These are phyloP conservation scores for Podabrus alpinus DNA, from an alignment of 2,888 invertebrate genomes.

Conservation along the genomic window DNA sequence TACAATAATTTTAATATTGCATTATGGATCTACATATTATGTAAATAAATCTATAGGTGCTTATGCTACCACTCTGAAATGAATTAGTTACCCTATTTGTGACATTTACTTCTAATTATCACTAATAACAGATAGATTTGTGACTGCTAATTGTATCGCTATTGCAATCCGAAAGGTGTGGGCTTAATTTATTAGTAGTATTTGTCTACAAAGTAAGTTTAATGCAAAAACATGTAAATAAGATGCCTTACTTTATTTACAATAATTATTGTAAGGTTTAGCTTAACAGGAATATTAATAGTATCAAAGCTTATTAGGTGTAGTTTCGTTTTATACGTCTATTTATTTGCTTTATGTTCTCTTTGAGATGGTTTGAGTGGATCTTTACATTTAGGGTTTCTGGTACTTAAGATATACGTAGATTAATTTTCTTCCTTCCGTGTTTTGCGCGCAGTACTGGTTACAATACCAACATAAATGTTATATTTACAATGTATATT, in stretches of 20 bases:
- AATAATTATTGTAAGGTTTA: neutral
- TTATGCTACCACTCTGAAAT: neutral
- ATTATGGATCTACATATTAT: too few relatives aligned
- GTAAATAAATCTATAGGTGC: too few relatives aligned
- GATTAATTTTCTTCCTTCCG: constrained; percentile 15
- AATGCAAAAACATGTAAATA: neutral
- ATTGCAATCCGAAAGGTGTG: constrained; percentile 17
- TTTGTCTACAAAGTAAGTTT: constrained; percentile 15
- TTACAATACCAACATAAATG: neutral
- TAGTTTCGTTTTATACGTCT: neutral
- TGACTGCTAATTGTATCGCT: constrained; percentile 26
- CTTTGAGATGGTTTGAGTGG: neutral
- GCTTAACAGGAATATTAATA: neutral
- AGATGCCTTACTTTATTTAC: neutral
- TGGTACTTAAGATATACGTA: constrained; percentile 12
- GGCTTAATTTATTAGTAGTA: constrained; percentile 12
- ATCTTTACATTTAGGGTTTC: constrained; percentile 11
- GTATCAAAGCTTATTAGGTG: neutral
- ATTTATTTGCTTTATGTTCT: neutral
- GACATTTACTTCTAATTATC: constrained; percentile 21
- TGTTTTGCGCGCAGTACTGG: constrained; percentile 3
- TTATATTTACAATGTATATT: neutral
- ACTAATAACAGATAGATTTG: constrained; percentile 27
- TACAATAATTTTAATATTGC: too few relatives aligned
- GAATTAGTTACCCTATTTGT: neutral